These are phyloP conservation scores for Apus apus DNA, from an alignment of 2,113 vertebrate genomes.

Conservation along the genomic window DNA sequence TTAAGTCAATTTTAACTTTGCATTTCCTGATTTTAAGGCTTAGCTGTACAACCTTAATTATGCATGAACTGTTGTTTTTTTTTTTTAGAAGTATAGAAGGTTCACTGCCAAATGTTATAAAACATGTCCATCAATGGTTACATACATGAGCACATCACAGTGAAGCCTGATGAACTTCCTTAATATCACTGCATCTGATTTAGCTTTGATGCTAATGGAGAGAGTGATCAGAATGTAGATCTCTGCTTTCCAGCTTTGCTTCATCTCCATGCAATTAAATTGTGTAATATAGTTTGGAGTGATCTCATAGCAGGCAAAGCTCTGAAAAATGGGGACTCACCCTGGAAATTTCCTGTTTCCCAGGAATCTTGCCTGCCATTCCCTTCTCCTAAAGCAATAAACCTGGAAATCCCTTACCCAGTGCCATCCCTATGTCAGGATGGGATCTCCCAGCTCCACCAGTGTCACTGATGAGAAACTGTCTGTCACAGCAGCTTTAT, in stretches of 20 bases:
- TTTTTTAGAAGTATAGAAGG: conserved; percentile 14
- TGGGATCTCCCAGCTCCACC: not conserved
- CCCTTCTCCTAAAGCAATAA: not conserved
- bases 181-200: conserved; percentile 20
- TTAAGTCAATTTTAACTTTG: conserved; percentile 44
- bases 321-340: not conserved
- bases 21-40: conserved; percentile 4
- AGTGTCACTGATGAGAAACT: not conserved
- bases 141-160: conserved; percentile 23
- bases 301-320: not conserved
- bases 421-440: not conserved
- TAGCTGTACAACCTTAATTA: conserved; percentile 25
- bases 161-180: conserved; percentile 26
- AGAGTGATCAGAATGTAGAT: not conserved
- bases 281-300: not conserved
- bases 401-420: not conserved
- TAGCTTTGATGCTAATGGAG: not conserved
- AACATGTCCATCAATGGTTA: conserved; percentile 23
- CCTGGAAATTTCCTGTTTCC: not conserved
- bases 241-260: not conserved
- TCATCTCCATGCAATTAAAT: not conserved
- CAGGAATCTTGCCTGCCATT: not conserved
- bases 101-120: conserved; percentile 54
- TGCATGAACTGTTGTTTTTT: not conserved
- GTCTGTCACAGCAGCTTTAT: not conserved